phyloP scores from a whole-genome alignment of 1,140 invertebrate genomes.

The Achatina immaculata region DNA sequence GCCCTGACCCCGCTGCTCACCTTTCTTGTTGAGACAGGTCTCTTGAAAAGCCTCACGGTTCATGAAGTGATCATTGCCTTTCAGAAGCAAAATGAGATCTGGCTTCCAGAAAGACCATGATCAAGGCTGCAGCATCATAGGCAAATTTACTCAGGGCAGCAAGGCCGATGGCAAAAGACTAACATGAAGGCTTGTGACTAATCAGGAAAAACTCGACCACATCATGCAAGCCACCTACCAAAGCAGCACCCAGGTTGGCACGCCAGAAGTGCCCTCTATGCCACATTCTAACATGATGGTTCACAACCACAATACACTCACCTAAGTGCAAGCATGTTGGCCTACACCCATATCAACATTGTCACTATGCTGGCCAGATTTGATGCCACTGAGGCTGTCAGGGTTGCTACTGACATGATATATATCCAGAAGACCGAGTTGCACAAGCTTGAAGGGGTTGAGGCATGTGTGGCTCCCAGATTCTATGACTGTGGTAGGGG shows the following conservation, averaged over 20 bases:
- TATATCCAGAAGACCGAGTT: neutral
- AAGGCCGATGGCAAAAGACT: neutral
- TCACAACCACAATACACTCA: neutral
- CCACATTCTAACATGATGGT: neutral
- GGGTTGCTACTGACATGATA: neutral
- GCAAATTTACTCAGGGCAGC: neutral
- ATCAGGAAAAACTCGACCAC: neutral
- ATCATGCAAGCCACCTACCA: neutral
- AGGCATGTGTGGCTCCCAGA: neutral
- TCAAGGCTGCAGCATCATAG: neutral
- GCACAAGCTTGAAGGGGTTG: neutral
- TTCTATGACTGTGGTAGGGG: neutral
- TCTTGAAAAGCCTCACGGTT: neutral
- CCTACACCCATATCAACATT: neutral
- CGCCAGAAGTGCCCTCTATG: neutral
- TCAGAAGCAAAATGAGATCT: neutral
- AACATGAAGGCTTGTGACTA: neutral
- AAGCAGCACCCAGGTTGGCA: neutral
- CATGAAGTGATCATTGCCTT: neutral
- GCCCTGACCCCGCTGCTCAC: neutral
- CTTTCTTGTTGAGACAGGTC: neutral
- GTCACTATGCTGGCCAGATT: neutral
- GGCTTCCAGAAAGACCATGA: neutral
- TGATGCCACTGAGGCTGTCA: neutral
- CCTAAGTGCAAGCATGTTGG: neutral